Evolutionary conservation across 2,888 invertebrate species (phyloP).

Genomic region (Helobdella robusta): DNA sequence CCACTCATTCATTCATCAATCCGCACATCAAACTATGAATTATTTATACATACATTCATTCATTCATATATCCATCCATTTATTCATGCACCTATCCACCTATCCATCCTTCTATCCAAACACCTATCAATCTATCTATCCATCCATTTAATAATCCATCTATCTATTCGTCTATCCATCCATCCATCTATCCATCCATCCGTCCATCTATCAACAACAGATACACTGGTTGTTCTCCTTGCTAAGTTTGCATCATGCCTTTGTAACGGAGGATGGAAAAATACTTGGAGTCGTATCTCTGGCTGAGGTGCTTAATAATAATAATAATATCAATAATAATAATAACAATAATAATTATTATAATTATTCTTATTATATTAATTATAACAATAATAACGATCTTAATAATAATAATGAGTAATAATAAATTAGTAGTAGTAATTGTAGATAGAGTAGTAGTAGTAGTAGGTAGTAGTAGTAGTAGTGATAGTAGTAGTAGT

Average conservation of each 20-base stretch:
- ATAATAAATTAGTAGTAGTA: too few species aligned
- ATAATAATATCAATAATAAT: not conserved
- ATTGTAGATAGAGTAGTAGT: too few species aligned
- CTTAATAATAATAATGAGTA: not conserved
- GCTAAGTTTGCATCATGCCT: conserved; percentile 92
- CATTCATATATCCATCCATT: not conserved
- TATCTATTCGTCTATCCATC: not conserved
- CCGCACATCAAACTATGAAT: too few species aligned
- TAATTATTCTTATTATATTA: not conserved
- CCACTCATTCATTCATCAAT: too few species aligned
- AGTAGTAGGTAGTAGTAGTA: too few species aligned
- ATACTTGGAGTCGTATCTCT: conserved; percentile 89
- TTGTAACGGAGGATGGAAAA: conserved; percentile 88
- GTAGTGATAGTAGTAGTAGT: too few species aligned
- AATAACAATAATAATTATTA: not conserved
- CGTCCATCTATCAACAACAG: not conserved
- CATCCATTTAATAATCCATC: not conserved
- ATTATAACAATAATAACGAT: not conserved
- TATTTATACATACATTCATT: too few species aligned
- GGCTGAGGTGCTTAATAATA: conserved; percentile 57
- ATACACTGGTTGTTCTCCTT: conserved; percentile 90
- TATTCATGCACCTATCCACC: not conserved
- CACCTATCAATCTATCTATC: not conserved
- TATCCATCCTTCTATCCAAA: not conserved
- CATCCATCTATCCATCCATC: not conserved